phyloP scores from a whole-genome alignment of 2,888 invertebrate species.

The Hypsopygia costalis region DNA sequence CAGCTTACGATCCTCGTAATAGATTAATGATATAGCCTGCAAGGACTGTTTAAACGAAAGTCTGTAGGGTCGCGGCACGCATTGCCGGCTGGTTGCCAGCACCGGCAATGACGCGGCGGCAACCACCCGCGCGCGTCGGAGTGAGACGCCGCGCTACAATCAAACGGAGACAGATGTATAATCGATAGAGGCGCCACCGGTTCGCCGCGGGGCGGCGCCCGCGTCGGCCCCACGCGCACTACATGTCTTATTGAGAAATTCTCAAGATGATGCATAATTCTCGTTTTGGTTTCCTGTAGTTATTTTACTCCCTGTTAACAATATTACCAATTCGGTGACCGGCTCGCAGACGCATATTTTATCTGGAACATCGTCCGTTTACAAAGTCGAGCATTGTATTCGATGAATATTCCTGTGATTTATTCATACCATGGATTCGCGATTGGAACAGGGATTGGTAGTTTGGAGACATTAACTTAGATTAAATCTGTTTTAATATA shows the following conservation, averaged over 20 bases:
- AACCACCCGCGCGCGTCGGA: slow-evolving; percentile 55
- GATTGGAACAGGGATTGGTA: slow-evolving; percentile 15
- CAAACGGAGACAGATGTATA: slow-evolving; percentile 35
- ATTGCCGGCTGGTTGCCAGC: slow-evolving; percentile 22
- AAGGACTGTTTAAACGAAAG: slow-evolving; percentile 61
- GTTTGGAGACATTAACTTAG: slow-evolving; percentile 3
- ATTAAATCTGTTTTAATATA: not conserved
- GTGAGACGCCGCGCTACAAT: slow-evolving; percentile 35
- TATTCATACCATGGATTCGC: slow-evolving; percentile 34
- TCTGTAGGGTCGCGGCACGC: slow-evolving; percentile 34
- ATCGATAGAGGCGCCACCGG: slow-evolving; percentile 68
- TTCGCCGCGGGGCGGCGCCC: slow-evolving; percentile 68
- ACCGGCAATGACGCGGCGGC: slow-evolving; percentile 40
- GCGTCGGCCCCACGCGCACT: slow-evolving; percentile 70
- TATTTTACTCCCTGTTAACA: slow-evolving; percentile 76
- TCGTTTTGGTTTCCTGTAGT: slow-evolving; percentile 67
- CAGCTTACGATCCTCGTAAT: slow-evolving; percentile 61
- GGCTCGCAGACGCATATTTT: slow-evolving; percentile 66
- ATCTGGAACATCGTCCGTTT: slow-evolving; percentile 40
- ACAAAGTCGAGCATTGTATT: slow-evolving; percentile 35
- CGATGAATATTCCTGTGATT: slow-evolving; percentile 46
- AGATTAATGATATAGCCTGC: slow-evolving; percentile 76
- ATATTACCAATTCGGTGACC: slow-evolving; percentile 74
- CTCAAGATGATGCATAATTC: slow-evolving; percentile 73
- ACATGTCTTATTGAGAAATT: slow-evolving; percentile 77